Conservation (phyloP, 2,888 invertebrate species). For the Anorthoa munda region DNA sequence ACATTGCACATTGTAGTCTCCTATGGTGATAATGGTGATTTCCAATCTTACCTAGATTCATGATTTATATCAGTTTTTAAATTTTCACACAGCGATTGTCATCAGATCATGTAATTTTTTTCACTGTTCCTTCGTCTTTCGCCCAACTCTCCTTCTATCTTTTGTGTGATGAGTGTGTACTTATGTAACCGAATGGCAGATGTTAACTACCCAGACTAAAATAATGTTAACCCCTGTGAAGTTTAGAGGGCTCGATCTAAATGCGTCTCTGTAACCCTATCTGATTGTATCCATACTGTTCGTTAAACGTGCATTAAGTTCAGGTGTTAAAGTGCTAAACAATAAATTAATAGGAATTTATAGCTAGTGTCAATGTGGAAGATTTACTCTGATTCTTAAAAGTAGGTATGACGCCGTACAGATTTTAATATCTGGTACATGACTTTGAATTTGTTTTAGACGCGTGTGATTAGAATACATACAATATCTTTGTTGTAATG, state of each 20-base stretch:
- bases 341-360: conserved; percentile 54
- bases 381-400: conserved; percentile 16
- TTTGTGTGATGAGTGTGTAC: no score
- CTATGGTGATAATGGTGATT: no score
- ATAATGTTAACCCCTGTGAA: neutral
- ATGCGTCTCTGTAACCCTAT: conserved; percentile 20
- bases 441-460: conserved; percentile 5
- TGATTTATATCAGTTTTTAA: no score
- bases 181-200: no score
- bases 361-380: conserved; percentile 7
- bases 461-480: neutral
- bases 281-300: conserved; percentile 18
- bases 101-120: no score
- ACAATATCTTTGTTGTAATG: neutral
- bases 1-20: no score
- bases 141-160: no score
- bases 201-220: neutral
- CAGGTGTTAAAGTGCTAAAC: conserved; percentile 8
- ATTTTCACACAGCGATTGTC: no score
- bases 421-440: neutral
- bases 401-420: neutral
- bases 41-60: no score
- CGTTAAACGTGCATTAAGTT: neutral
- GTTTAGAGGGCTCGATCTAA: neutral
- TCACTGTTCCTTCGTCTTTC: no score